Percentiles rank a stretch among this genome's conserved stretches.
Conservation (phyloP, 1,140 invertebrate genomes). For the Drosophila mojavensis region DNA sequence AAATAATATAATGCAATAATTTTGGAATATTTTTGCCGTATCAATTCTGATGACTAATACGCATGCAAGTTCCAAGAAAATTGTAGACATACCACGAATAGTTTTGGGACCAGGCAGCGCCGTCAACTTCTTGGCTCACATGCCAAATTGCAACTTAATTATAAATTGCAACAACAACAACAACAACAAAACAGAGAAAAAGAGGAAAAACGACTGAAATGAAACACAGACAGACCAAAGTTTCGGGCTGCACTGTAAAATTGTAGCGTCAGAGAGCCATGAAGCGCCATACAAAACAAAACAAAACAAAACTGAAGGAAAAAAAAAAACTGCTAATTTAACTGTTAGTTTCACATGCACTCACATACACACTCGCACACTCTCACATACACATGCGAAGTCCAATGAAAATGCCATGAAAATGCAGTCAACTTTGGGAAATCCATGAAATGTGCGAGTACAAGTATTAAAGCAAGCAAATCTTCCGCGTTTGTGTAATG, state of each 20-base stretch:
- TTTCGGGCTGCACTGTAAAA: conserved; percentile 59
- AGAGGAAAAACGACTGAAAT: conserved; percentile 32
- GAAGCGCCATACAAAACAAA: conserved; percentile 42
- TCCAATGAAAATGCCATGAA: conserved; percentile 77
- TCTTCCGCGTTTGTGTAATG: conserved; percentile 82
- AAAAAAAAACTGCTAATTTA: conserved; percentile 74
- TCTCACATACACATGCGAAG: conserved; percentile 31
- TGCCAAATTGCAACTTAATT: conserved; percentile 81
- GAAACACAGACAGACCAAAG: conserved; percentile 44
- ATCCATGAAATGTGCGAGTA: conserved; percentile 69
- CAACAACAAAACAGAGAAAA: conserved; percentile 33
- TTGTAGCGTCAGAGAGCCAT: conserved; percentile 57
- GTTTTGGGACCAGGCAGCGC: conserved; percentile 54
- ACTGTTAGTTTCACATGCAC: conserved; percentile 74
- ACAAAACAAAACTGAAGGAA: neutral
- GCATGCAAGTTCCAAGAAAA: conserved; percentile 80
- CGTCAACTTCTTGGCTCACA: conserved; percentile 61
- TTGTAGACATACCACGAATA: conserved; percentile 62
- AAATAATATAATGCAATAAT: conserved; percentile 33
- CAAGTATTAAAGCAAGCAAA: conserved; percentile 55
- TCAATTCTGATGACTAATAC: conserved; percentile 69
- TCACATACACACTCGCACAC: conserved; percentile 24
- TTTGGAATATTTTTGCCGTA: conserved; percentile 47
- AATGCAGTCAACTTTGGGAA: conserved; percentile 70
- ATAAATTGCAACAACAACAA: conserved; percentile 69